Percentiles rank a stretch among this genome's conserved stretches.
phyloP scores from a whole-genome alignment of 2,888 invertebrate genomes.

The Sinopyrophorus schimmeli region DNA sequence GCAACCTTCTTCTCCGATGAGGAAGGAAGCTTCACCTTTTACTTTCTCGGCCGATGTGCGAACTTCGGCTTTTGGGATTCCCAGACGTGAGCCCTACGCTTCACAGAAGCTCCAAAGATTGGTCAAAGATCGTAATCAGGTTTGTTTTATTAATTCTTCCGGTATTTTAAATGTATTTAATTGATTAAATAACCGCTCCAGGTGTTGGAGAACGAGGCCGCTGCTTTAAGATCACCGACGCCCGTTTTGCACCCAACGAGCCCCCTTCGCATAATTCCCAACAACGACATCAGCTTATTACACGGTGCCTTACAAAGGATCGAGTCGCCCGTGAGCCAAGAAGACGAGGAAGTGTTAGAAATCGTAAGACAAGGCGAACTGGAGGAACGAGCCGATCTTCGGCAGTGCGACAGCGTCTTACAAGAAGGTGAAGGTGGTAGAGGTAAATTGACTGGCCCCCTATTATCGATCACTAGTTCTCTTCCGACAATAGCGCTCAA shows the following conservation, averaged over 20 bases:
- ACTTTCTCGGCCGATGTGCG: constrained; percentile 49
- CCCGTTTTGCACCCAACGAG: constrained; percentile 42
- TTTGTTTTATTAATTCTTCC: too few species aligned
- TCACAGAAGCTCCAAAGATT: constrained; percentile 56
- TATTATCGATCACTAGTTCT: too few species aligned
- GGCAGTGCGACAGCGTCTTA: constrained; percentile 54
- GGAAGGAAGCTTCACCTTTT: constrained; percentile 64
- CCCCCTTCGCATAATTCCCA: constrained; percentile 47
- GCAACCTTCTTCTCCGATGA: constrained; percentile 72
- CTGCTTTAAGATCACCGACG: constrained; percentile 17
- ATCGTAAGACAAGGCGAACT: constrained; percentile 55
- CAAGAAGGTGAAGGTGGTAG: constrained; percentile 41
- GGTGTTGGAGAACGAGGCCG: not conserved
- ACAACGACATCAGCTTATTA: constrained; percentile 49
- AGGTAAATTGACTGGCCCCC: too few species aligned
- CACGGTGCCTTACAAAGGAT: constrained; percentile 49
- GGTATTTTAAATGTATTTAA: constrained; percentile 26
- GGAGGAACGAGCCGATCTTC: constrained; percentile 36
- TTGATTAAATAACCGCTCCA: too few species aligned
- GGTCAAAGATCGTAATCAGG: constrained; percentile 57
- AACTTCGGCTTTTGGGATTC: constrained; percentile 41
- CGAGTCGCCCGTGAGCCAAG: constrained; percentile 53
- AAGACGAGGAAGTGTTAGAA: constrained; percentile 61
- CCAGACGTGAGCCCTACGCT: constrained; percentile 44
- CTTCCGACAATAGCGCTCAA: too few species aligned